A percentile compares a stretch with the other conserved stretches of the same genome.
Evolutionary conservation across 2,797 vertebrate genomes (phyloP).

Genomic region (Etheostoma nigrum): DNA sequence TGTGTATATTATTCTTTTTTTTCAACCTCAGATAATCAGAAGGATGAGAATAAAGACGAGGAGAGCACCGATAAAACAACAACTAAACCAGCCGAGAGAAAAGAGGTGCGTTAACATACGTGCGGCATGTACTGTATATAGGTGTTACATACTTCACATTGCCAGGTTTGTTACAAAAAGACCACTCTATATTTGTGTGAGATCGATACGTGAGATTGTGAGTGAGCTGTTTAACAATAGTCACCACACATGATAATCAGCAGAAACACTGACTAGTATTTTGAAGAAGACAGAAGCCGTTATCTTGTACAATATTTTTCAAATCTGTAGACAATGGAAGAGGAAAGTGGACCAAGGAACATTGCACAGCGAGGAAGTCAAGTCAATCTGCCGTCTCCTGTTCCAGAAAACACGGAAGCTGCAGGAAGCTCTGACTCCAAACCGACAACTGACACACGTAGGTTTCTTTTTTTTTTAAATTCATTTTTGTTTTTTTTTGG

Average conservation of each 20-base stretch:
- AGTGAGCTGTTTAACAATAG: neutral
- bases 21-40: constrained; percentile 48
- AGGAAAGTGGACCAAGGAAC: constrained; percentile 62
- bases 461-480: constrained; percentile 2
- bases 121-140: too few relatives aligned
- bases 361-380: constrained; percentile 76
- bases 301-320: neutral
- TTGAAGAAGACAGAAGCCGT: neutral
- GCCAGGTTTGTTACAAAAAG: neutral
- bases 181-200: neutral
- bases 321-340: constrained; percentile 73
- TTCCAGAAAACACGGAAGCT: constrained; percentile 36
- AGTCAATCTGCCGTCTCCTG: constrained; percentile 35
- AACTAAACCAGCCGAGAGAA: constrained; percentile 10
- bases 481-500: neutral
- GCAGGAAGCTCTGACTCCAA: constrained; percentile 37
- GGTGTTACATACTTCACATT: neutral
- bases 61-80: constrained; percentile 14
- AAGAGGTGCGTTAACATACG: constrained; percentile 51
- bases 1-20: neutral
- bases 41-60: constrained; percentile 35
- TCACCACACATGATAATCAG: neutral
- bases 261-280: neutral
- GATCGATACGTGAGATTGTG: neutral
- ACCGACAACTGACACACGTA: constrained; percentile 50